Percentiles rank a stretch among this genome's conserved stretches.
These are phyloP conservation scores for Brachionus calyciflorus DNA, from an alignment of 1,140 invertebrate genomes.

Conservation along the genomic window DNA sequence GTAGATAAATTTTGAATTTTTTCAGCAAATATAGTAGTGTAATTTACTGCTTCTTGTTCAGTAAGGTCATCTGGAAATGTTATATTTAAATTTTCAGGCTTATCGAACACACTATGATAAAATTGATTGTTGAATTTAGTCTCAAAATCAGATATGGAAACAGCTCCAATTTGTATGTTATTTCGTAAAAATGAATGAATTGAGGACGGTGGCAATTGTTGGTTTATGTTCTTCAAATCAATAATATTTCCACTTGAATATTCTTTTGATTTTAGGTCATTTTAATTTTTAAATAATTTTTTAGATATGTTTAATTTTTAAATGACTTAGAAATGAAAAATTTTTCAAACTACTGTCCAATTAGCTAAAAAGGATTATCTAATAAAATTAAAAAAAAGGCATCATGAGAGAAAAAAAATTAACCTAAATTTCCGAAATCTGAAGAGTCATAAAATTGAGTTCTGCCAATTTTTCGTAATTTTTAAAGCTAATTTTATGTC, in stretches of 20 bases:
- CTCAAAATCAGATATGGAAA: conserved; percentile 18
- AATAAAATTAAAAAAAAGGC: not conserved
- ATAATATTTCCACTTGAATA: conserved; percentile 10
- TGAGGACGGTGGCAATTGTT: conserved; percentile 27
- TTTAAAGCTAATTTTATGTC: no score
- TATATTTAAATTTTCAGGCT: conserved; percentile 19
- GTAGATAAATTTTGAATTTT: not conserved
- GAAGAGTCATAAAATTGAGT: no score
- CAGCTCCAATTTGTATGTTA: not conserved
- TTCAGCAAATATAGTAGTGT: not conserved
- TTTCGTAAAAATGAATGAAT: conserved; percentile 37
- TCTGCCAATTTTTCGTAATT: no score
- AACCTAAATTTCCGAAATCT: no score
- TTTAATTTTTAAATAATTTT: not conserved
- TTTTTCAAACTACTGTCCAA: no score
- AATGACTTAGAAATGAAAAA: not conserved
- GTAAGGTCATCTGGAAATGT: conserved; percentile 28
- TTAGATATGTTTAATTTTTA: not conserved
- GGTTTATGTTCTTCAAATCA: not conserved
- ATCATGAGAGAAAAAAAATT: no score
- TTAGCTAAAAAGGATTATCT: no score
- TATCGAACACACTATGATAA: conserved; percentile 42
- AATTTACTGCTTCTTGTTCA: conserved; percentile 19
- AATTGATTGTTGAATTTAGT: not conserved
- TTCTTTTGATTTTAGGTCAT: not conserved